A percentile compares a stretch with the other conserved stretches of the same genome.
Conservation (phyloP, 2,888 invertebrate genomes). For the Phytoseiulus persimilis region DNA sequence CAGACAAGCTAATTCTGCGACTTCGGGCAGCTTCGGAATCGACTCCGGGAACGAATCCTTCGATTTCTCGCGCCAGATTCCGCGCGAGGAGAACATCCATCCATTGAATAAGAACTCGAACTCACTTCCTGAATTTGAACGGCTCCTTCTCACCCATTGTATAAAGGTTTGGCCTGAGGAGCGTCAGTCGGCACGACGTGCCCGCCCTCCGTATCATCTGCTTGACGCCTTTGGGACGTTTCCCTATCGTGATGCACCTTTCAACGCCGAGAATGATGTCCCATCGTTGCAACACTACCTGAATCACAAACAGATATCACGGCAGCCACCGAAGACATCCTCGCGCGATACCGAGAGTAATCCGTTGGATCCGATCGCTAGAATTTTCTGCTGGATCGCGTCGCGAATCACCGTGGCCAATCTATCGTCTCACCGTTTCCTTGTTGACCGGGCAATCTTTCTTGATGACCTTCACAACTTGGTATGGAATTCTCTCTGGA, state of each 20-base stretch:
- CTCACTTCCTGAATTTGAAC: constrained; percentile 16
- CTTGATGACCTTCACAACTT: constrained; percentile 25
- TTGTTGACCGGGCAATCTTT: constrained; percentile 25
- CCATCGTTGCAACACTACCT: constrained; percentile 19
- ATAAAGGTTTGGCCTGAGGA: constrained; percentile 24
- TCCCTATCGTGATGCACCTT: constrained; percentile 17
- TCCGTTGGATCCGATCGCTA: neutral
- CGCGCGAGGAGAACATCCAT: neutral
- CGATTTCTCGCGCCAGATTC: neutral
- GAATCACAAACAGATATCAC: neutral
- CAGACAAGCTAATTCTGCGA: too few species aligned
- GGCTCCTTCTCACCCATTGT: constrained; percentile 36
- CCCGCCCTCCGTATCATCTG: neutral
- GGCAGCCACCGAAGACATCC: neutral
- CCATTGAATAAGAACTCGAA: neutral
- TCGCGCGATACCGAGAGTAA: neutral
- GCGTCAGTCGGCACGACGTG: neutral
- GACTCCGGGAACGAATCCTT: neutral
- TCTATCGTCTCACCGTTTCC: neutral
- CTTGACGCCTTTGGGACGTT: constrained; percentile 14
- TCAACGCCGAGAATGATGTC: constrained; percentile 31
- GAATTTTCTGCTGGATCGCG: neutral
- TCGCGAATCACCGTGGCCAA: neutral
- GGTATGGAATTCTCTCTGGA: constrained; percentile 19
- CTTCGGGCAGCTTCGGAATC: too few species aligned